These are phyloP conservation scores for Neopipo cinnamomea DNA, from an alignment of 2,113 vertebrate genomes.

Conservation along the genomic window DNA sequence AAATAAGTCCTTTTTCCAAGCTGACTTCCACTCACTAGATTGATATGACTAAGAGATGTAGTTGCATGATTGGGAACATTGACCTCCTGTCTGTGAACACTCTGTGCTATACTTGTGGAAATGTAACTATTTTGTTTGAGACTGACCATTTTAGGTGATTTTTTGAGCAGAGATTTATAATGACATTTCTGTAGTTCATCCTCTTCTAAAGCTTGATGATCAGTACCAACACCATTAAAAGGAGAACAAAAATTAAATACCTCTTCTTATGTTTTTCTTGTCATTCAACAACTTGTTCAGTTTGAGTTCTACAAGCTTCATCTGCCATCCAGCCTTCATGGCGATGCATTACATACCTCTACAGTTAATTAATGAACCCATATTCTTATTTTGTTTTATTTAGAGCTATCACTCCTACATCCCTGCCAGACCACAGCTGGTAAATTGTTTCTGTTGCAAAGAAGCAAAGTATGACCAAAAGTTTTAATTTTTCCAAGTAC, in stretches of 20 bases:
- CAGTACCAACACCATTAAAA: neutral
- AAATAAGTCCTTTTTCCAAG: neutral
- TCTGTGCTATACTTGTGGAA: neutral
- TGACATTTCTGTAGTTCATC: neutral
- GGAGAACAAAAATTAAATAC: neutral
- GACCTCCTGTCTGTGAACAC: neutral
- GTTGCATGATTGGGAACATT: neutral
- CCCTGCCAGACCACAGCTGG: neutral
- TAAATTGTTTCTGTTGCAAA: neutral
- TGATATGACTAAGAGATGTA: neutral
- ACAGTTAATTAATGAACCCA: neutral
- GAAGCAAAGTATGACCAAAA: neutral
- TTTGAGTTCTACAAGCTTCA: neutral
- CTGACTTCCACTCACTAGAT: neutral
- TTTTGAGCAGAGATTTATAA: neutral
- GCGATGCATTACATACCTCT: neutral
- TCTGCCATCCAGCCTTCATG: neutral
- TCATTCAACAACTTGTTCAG: neutral
- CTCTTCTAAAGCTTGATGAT: neutral
- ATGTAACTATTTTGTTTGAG: neutral
- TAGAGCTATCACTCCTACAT: neutral
- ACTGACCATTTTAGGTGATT: neutral
- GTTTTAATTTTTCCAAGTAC: neutral
- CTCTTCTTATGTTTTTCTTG: neutral
- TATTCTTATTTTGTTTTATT: neutral